phyloP scores from a whole-genome alignment of 2,888 invertebrate genomes.

The Ametastegia equiseti region DNA sequence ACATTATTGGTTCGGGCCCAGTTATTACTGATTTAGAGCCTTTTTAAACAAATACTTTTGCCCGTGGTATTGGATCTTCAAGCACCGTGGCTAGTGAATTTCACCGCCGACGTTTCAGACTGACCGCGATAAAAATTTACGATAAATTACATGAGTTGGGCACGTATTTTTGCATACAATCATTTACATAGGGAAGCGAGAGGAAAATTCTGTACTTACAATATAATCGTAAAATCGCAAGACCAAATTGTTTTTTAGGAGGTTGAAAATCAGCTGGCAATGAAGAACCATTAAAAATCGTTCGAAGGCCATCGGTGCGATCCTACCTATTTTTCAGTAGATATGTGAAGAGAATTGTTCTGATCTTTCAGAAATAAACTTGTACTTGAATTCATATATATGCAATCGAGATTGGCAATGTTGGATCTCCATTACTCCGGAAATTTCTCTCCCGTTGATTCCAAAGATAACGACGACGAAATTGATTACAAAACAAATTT shows the following conservation, averaged over 20 bases:
- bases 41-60: conserved; percentile 61
- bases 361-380: neutral
- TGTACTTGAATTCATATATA: conserved; percentile 22
- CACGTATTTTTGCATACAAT: conserved; percentile 16
- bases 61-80: conserved; percentile 40
- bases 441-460: neutral
- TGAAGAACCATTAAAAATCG: conserved; percentile 21
- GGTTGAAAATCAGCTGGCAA: neutral
- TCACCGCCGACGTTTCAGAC: neutral
- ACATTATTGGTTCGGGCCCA: conserved; percentile 61
- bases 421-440: neutral
- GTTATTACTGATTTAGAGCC: conserved; percentile 63
- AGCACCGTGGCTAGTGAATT: conserved; percentile 23
- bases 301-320: neutral
- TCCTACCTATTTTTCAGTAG: too few relatives aligned
- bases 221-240: neutral
- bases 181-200: neutral
- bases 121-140: conserved; percentile 39
- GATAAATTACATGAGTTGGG: conserved; percentile 25
- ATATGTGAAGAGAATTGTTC: conserved; percentile 1
- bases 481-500: conserved; percentile 20
- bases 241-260: neutral
- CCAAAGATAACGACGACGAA: neutral
- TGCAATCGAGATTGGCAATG: neutral
- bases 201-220: neutral